Evolutionary conservation across 2,113 vertebrate genomes (phyloP).

Genomic region (Rhea pennata): DNA sequence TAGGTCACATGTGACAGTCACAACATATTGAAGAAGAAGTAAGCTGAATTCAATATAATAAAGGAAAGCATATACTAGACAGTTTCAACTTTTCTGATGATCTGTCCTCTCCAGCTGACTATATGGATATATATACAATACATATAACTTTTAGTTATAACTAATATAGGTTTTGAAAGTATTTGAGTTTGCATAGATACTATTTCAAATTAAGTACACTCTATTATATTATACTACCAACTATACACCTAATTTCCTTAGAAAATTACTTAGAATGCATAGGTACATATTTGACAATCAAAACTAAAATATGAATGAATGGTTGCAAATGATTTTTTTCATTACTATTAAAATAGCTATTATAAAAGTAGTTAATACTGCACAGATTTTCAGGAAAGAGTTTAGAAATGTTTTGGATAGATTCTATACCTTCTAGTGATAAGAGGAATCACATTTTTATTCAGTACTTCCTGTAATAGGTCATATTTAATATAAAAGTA

Average conservation of each 20-base stretch:
- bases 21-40: not conserved
- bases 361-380: not conserved
- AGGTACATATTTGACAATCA: not conserved
- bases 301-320: not conserved
- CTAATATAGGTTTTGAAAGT: not conserved
- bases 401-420: not conserved
- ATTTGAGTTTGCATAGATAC: not conserved
- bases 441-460: not conserved
- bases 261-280: not conserved
- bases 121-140: too few species aligned
- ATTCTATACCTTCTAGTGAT: not conserved
- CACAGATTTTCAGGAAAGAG: not conserved
- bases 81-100: not conserved
- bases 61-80: too few species aligned
- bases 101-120: not conserved
- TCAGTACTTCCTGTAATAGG: not conserved
- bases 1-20: not conserved
- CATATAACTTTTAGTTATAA: too few species aligned
- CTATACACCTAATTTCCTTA: not conserved
- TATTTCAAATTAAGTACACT: not conserved
- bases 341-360: not conserved
- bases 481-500: not conserved
- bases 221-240: not conserved
- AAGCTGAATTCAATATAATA: not conserved
- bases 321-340: not conserved